Base-by-base conservation (phyloP, 2,888 invertebrate genomes). In the Leucozona laternaria region DNA sequence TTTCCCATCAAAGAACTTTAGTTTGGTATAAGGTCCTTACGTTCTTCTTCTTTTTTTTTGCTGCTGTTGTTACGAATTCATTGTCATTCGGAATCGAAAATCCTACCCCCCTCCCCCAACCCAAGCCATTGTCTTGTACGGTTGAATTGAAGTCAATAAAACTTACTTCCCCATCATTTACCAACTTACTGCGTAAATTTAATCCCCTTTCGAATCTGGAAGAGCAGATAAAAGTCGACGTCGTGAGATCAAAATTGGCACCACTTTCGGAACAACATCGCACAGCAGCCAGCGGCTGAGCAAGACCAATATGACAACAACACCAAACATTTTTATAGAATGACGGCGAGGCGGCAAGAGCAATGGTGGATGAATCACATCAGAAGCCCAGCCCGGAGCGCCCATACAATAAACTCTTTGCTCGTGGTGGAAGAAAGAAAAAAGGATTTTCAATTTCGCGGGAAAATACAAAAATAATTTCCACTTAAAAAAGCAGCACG, bases 151-250 rank as follows among this genome's bases (percentile, higher is more conserved):
- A 86, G 78, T 66, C 82, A 86, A 86, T 86, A 82, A 86, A 86
- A 82, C 82, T 86, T 86, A 86, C 82, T 86, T 86, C 62, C 73
- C 82, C 82, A 50, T 82, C 86, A 86, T 86, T 86, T 81, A 43
- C 81, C 82, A 79, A 79, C 70, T 86, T 75, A 71, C 64, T 86
- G 78, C 82, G 81, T 82, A 82, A 75, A 86, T 82, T 82, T 78
- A 86, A 86, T 86, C 81, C 82, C 60, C 71, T 71, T 75, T 79
- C 58, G 66, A 48, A 66, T 50, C 73, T 78, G 25, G 13, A 7
- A 75, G 66, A 60, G 31, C 64, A 82, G 79, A 86, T 81, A 86
- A 86, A 81, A 75, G 70, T 81, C 75, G 25, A 64, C 70, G 58
- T 68, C 28, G 11, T 15, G 55, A 55, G 81, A 72, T 62, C 70